These are phyloP conservation scores for Turnix velox DNA, from an alignment of 2,113 vertebrate genomes.

Conservation along the genomic window DNA sequence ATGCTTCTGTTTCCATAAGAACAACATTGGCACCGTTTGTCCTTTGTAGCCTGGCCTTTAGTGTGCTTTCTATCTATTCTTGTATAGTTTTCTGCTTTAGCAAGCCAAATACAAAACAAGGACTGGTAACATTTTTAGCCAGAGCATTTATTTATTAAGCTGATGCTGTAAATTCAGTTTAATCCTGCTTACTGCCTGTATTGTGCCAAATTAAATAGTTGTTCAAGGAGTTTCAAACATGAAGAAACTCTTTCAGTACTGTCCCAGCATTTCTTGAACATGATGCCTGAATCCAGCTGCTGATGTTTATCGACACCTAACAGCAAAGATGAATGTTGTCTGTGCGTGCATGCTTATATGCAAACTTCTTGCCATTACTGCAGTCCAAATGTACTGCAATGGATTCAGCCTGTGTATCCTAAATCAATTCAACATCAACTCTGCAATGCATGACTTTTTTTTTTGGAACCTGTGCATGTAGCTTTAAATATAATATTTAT, in stretches of 20 bases:
- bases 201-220: not conserved
- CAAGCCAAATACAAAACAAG: not conserved
- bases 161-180: not conserved
- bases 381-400: not conserved
- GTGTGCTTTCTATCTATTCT: not conserved
- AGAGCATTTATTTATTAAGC: not conserved
- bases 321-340: not conserved
- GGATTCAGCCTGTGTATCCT: not conserved
- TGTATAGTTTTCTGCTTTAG: not conserved
- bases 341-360: not conserved
- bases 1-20: conserved; percentile 45
- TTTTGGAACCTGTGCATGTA: not conserved
- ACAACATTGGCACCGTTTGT: not conserved
- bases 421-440: conserved; percentile 17
- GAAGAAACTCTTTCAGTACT: not conserved
- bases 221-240: not conserved
- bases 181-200: not conserved
- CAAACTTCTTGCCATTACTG: not conserved
- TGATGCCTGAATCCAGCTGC: not conserved
- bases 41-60: conserved; percentile 26
- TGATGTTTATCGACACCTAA: not conserved
- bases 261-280: not conserved
- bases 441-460: not conserved
- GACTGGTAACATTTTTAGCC: conserved; percentile 1
- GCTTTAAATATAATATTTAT: not conserved